Evolutionary conservation across 2,888 invertebrate genomes (phyloP), one percentile per base, ranked within the genome.

Genomic region (Heliconius erato): DNA sequence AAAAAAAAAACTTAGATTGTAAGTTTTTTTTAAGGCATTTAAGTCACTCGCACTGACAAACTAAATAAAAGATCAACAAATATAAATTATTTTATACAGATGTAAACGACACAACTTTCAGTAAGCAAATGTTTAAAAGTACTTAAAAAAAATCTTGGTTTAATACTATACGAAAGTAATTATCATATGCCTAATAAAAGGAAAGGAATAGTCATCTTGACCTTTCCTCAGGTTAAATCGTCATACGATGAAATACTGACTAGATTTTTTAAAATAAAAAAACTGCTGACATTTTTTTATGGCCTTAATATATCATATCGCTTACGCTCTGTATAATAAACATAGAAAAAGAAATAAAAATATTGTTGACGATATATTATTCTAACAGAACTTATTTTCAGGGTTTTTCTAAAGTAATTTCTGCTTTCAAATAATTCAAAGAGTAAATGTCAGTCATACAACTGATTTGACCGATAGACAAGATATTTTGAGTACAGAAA

Each of bases 381-480:
- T n/a, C 54, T 3, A 23, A 65, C 12, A 65, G 12, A 26, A 65
- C 26, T n/a, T 67, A 67, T 28, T 26, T 40, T 14, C 11, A 71
- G 40, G n/a, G 4, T 5, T 14, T 40, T 44, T 44, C 28, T 54
- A 54, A 23, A 54, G 2, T 19, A 54, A 54, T 19, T 19, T 54
- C 1, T 16, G 49, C 49, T 49, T 54, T 54, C 7, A 54, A 23
- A 23, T 19, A 54, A 54, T 54, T 54, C 9, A 54, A 54, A 54
- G 54, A 23, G 12, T 71, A 40, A 71, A 44, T 26, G 44, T 71
- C 71, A 71, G 44, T 40, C 23, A 40, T n/a, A 23, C 19, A 23
- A 71, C n/a, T 44, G 40, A 40, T 72, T n/a, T 72, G 71, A 72
- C 71, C 44, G 71, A 71, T 40, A n/a, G 40, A n/a, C 40, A n/a